Evolutionary conservation across 2,113 vertebrate genomes (phyloP), one percentile per base, ranked within the genome.

Genomic region (Pteruthius melanotis): DNA sequence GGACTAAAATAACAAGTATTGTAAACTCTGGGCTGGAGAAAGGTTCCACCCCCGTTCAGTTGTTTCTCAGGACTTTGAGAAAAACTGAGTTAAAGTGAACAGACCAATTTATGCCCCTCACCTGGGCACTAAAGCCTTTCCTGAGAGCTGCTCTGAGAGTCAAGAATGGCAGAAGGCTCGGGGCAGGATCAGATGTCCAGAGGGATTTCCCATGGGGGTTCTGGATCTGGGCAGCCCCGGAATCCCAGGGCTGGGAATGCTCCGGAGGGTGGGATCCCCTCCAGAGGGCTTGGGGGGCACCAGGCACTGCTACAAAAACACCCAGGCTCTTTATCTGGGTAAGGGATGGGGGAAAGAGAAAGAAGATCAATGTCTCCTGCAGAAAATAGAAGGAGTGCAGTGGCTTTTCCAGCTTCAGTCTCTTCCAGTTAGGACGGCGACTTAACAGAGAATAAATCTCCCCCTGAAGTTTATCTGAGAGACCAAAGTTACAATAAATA

Each of bases 161-260:
- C 39, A 66, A 15, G 31, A 45, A 31, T 1, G 22, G 16, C 40
- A 77, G 52, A 5, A 5, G 35, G 19, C 24, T 27, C 0, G 0
- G 20, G 13, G 24, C 9, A 28, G 47, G 7, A 22, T 23, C 74
- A 60, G 35, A 16, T 19, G 5, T 13, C 24, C 39, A 24, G 53
- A 12, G 39, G 39, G 5, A 42, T 74, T 60, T 42, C 64, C 40
- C 16, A 0, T 3, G 16, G 33, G 31, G 20, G 24, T 70, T 59
- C 2, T 6, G 42, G 66, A 19, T 33, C 27, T 1, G 6, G 60
- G 47, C 71, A 75, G 64, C n/a, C 52, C 7, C 1, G 19, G 44
- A 69, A 27, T 54, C 1, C 0, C 53, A 18, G 0, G 0, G 64
- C 49, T 81, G 74, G 5, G 28, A 53, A 33, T 3, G 11, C 52